Percentiles rank a stretch among this genome's conserved stretches.
These are phyloP conservation scores for Clarias laeviceps DNA, from an alignment of 2,797 vertebrate species.

Conservation along the genomic window DNA sequence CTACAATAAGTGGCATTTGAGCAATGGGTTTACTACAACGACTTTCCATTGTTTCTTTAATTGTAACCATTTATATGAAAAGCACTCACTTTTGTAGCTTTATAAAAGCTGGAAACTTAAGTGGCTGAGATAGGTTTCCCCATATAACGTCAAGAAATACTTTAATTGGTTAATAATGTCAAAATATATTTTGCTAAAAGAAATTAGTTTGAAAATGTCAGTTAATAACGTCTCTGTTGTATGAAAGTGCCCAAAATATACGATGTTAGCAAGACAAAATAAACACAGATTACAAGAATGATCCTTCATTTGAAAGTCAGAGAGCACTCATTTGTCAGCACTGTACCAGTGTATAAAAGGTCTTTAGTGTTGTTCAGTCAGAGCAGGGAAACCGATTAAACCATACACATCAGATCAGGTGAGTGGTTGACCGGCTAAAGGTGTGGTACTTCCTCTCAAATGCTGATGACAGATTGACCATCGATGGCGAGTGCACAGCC, in stretches of 20 bases:
- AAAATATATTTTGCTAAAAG: conserved; percentile 29
- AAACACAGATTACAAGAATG: conserved; percentile 37
- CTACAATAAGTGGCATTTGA: conserved; percentile 41
- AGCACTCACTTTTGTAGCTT: conserved; percentile 67
- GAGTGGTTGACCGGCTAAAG: conserved; percentile 91
- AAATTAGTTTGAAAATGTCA: conserved; percentile 51
- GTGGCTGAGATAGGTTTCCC: conserved; percentile 48
- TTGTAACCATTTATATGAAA: conserved; percentile 46
- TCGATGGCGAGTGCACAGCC: conserved; percentile 87
- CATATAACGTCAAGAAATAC: conserved; percentile 52
- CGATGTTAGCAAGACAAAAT: conserved; percentile 23
- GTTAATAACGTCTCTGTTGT: conserved; percentile 47
- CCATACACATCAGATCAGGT: conserved; percentile 82
- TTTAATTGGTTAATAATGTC: conserved; percentile 62
- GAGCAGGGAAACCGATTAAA: background rate
- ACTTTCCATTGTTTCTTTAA: conserved; percentile 48
- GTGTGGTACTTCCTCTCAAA: conserved; percentile 95
- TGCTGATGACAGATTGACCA: conserved; percentile 85
- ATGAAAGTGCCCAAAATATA: conserved; percentile 39
- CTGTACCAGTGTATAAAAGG: conserved; percentile 42
- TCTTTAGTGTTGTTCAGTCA: conserved; percentile 18
- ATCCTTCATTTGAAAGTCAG: conserved; percentile 69
- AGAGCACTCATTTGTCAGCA: conserved; percentile 22
- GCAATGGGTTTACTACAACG: conserved; percentile 3
- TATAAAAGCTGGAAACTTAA: conserved; percentile 74